phyloP scores from a whole-genome alignment of 2,797 vertebrate species.

The Hephaestus fuliginosus region DNA sequence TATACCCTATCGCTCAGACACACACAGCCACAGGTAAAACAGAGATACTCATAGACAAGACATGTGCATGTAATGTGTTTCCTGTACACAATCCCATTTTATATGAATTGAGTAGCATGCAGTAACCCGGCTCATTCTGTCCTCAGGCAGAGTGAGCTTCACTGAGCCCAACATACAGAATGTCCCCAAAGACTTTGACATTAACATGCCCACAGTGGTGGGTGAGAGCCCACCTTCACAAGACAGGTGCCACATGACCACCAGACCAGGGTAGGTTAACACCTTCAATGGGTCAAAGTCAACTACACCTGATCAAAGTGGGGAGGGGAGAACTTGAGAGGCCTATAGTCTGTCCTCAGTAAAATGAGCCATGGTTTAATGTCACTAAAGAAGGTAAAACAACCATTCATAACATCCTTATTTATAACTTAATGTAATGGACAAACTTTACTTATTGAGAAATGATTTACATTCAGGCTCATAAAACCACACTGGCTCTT shows the following conservation, averaged over 20 bases:
- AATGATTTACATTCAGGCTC: not conserved
- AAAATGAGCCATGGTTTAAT: not conserved
- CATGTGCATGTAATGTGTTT: not conserved
- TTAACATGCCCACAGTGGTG: conserved; percentile 90
- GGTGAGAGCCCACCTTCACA: conserved; percentile 90
- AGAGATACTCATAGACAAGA: not conserved
- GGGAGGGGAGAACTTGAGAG: not conserved
- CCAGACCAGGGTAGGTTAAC: conserved; percentile 70
- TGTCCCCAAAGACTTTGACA: conserved; percentile 98
- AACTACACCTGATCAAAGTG: not conserved
- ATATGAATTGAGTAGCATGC: not conserved
- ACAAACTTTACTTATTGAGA: not conserved
- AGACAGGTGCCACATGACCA: conserved; percentile 43
- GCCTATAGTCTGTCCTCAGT: not conserved
- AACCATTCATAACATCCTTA: not conserved
- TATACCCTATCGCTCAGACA: conserved; percentile 92
- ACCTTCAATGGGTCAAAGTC: not conserved
- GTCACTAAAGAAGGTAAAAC: not conserved
- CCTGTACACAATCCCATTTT: not conserved
- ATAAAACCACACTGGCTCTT: conserved; percentile 1
- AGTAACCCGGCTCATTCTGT: conserved; percentile 25
- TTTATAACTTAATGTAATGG: not conserved
- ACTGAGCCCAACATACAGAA: conserved; percentile 98
- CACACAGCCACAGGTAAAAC: conserved; percentile 94
- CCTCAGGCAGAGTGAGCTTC: conserved; percentile 93